phyloP scores from a whole-genome alignment of 2,113 vertebrate species.

The Petaurus breviceps region DNA sequence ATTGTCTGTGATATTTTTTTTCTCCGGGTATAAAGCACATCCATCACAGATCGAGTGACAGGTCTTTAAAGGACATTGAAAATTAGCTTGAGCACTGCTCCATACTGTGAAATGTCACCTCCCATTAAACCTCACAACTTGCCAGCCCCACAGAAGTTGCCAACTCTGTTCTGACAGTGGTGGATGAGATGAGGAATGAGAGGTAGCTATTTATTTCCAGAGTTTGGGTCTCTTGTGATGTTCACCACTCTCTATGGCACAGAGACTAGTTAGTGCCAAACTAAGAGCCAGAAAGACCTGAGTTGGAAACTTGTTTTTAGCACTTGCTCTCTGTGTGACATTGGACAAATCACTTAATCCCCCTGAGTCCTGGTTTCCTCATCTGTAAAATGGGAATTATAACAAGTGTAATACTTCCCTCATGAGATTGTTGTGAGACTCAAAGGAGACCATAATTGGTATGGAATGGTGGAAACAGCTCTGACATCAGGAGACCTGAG shows the following conservation, averaged over 20 bases:
- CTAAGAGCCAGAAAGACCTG: neutral
- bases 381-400: neutral
- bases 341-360: neutral
- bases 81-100: slow-evolving; percentile 4
- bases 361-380: neutral
- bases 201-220: neutral
- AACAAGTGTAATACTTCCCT: neutral
- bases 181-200: neutral
- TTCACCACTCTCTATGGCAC: neutral
- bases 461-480: neutral
- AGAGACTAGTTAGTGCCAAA: neutral
- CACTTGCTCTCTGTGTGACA: neutral
- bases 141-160: neutral
- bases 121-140: slow-evolving; percentile 1
- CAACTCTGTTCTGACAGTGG: neutral
- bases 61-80: slow-evolving; percentile 8
- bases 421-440: neutral
- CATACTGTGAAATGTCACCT: neutral
- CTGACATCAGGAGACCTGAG: neutral
- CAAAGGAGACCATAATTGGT: neutral
- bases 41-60: neutral
- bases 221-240: neutral
- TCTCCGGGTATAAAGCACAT: neutral
- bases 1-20: neutral
- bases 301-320: neutral